phyloP scores from a whole-genome alignment of 2,888 invertebrate genomes.

The Argyresthia albistria region DNA sequence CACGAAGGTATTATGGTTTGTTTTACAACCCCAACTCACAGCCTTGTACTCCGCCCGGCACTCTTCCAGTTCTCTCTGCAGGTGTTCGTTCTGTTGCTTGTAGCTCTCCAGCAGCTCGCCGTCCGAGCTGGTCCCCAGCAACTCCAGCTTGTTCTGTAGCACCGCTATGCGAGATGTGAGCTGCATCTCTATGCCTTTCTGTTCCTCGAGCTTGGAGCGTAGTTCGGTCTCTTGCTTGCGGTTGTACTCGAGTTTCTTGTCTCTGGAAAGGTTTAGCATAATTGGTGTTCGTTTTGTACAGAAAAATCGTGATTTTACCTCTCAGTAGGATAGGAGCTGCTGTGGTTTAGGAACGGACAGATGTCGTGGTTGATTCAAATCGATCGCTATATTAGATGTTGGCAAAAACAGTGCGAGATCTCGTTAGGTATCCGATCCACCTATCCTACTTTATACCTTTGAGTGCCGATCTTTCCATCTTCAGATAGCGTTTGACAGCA shows the following conservation, averaged over 20 bases:
- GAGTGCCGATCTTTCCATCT: no score
- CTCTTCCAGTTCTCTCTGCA: constrained; percentile 40
- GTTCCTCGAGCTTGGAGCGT: constrained; percentile 45
- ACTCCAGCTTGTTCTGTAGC: constrained; percentile 46
- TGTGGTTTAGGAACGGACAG: no score
- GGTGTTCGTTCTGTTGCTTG: constrained; percentile 42
- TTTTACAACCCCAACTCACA: constrained; percentile 20
- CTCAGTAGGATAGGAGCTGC: no score
- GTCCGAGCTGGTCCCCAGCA: constrained; percentile 37
- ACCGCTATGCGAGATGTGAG: constrained; percentile 48
- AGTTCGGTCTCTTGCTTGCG: constrained; percentile 53
- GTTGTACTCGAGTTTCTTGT: constrained; percentile 51
- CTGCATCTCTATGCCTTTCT: constrained; percentile 52
- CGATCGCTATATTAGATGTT: no score
- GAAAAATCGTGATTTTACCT: background rate
- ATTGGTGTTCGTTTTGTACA: no score
- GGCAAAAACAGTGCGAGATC: no score
- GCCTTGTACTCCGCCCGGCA: constrained; percentile 45
- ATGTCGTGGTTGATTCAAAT: no score
- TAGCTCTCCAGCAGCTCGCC: constrained; percentile 41
- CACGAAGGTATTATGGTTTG: no score
- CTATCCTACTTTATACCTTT: no score
- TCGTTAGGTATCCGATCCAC: no score
- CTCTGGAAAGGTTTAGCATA: constrained; percentile 21
- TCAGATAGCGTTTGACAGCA: no score